Conservation (phyloP, 1,140 invertebrate genomes). For the Drosophila gunungcola region DNA sequence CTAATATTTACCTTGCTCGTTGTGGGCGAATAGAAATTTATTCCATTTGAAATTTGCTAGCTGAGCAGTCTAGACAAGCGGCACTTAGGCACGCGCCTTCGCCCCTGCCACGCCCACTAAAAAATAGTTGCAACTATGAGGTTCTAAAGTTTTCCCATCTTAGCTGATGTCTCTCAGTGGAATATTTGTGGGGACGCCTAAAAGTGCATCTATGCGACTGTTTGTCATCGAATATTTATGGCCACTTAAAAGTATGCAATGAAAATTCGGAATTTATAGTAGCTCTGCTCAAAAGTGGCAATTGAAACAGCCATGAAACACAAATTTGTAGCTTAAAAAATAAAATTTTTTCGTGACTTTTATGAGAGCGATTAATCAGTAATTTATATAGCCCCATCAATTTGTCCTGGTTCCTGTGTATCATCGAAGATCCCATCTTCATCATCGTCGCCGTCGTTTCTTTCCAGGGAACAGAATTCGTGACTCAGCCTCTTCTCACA, state of each 20-base stretch:
- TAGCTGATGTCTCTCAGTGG: constrained; percentile 30
- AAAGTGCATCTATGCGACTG: constrained; percentile 41
- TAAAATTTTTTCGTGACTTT: constrained; percentile 1
- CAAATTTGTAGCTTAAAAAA: constrained; percentile 11
- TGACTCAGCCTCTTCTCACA: constrained; percentile 24
- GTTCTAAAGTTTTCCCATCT: constrained; percentile 25
- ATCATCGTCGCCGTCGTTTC: background rate
- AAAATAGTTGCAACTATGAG: constrained; percentile 8
- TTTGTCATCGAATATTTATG: constrained; percentile 54
- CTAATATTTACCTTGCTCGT: constrained; percentile 56
- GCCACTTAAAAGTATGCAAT: constrained; percentile 62
- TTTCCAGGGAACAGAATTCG: constrained; percentile 22
- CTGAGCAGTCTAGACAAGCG: constrained; percentile 56
- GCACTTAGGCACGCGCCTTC: constrained; percentile 62
- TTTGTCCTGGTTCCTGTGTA: constrained; percentile 11
- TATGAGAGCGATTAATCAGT: constrained; percentile 38
- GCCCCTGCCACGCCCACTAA: constrained; percentile 16
- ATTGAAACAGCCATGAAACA: constrained; percentile 37
- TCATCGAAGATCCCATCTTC: constrained; percentile 32
- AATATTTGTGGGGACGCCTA: constrained; percentile 29
- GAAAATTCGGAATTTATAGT: constrained; percentile 44
- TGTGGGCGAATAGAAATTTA: constrained; percentile 50
- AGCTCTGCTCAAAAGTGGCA: constrained; percentile 16
- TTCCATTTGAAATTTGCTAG: constrained; percentile 58
- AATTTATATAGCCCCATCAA: constrained; percentile 26